Evolutionary conservation across 1,140 invertebrate species (phyloP), one percentile per base, ranked within the genome.

Genomic region (Drosophila cardini): DNA sequence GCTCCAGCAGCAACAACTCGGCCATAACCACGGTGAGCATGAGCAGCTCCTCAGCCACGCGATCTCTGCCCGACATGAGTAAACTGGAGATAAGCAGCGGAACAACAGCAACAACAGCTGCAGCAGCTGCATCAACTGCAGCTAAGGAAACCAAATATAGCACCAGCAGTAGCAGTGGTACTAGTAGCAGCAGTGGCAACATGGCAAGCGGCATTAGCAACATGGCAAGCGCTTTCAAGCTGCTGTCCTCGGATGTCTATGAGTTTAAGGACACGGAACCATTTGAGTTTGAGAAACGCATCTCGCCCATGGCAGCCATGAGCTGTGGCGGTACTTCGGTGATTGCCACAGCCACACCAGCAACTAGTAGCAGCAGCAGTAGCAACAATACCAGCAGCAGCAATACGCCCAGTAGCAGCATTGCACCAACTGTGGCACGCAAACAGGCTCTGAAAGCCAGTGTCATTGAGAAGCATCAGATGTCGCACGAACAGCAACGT

Each of bases 241-340:
- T 80, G 5, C 72, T 78, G 2, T 85, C 91, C 21, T 89, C 91
- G 77, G 96, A 87, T 53, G 74, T 87, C 11, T 97, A 97, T 78
- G 96, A 97, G 91, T 97, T 97, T 81, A 97, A 97, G 92, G 96
- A 97, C 92, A 96, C 96, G 0, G 96, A 97, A 92, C 96, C 96
- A 0, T 97, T 97, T 82, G 96, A 97, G 91, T 95, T 97, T 76
- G 96, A 96, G 91, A 94, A 95, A 8, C 94, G 91, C 13, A 92
- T 92, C 43, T 80, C 91, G 5, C 82, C 90, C n/a, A 89, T 91
- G 85, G 72, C 80, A 2, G 38, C 77, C 16, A 43, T 74, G 15
- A 16, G 53, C 15, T 34, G 45, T 40, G n/a, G 11, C 38, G 16
- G 36, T 11, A 48, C 48, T 21, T 58, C 63, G 0, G 43, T 58